Conservation (phyloP, 2,797 vertebrate species). For the Hydrocynus forskahlii region DNA sequence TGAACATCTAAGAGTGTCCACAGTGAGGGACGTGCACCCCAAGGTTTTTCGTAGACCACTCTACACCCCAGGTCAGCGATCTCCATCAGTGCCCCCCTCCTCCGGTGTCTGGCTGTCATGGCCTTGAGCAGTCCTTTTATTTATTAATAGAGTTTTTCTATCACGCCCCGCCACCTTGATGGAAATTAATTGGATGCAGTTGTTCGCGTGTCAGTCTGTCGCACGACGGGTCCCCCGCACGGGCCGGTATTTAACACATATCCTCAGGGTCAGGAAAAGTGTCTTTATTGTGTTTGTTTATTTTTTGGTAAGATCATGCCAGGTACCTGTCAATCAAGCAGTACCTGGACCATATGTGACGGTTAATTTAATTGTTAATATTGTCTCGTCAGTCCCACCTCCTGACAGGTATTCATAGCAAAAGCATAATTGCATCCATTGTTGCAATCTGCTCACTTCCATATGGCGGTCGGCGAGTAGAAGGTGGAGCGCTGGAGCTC, state of each 20-base stretch:
- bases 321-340: background rate
- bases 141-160: conserved; percentile 63
- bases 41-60: background rate
- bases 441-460: conserved; percentile 45
- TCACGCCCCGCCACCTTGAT: conserved; percentile 51
- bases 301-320: background rate
- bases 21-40: background rate
- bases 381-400: background rate
- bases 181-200: conserved; percentile 44
- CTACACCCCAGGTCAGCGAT: conserved; percentile 44
- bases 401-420: conserved; percentile 4
- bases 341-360: background rate
- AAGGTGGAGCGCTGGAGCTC: conserved; percentile 11
- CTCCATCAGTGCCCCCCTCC: conserved; percentile 29
- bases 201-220: conserved; percentile 27
- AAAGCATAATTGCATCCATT: conserved; percentile 10
- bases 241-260: conserved; percentile 19
- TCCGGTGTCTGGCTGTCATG: conserved; percentile 32
- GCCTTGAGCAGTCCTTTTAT: conserved; percentile 57
- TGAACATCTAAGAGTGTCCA: conserved; percentile 35
- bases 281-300: background rate
- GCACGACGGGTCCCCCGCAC: conserved; percentile 5
- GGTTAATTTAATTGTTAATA: conserved; percentile 19
- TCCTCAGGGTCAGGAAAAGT: conserved; percentile 3
- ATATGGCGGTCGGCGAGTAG: conserved; percentile 20